Conservation (phyloP, 2,888 invertebrate species). For the Pterostichus madidus region DNA sequence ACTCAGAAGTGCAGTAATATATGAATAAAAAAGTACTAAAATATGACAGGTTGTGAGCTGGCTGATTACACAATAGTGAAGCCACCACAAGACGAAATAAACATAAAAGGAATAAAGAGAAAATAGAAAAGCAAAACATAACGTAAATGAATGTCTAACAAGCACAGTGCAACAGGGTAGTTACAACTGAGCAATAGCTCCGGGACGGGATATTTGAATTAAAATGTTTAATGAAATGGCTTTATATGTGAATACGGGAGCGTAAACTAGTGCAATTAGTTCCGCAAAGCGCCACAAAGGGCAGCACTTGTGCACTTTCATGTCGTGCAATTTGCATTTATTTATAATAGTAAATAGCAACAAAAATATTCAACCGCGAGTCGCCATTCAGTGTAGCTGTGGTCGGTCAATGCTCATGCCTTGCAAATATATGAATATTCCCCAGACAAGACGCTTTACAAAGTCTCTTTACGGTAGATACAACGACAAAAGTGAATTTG, state of each 20-base stretch:
- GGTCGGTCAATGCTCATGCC: neutral
- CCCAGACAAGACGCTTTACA: slow-evolving; percentile 15
- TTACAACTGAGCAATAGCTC: slow-evolving; percentile 8
- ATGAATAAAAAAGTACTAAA: neutral
- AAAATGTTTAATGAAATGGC: slow-evolving; percentile 65
- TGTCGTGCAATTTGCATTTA: slow-evolving; percentile 62
- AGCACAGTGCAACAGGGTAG: neutral
- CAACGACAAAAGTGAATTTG: slow-evolving; percentile 24
- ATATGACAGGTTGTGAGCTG: slow-evolving; percentile 1
- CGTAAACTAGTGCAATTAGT: slow-evolving; percentile 64
- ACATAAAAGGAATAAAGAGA: slow-evolving; percentile 26
- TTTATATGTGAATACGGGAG: slow-evolving; percentile 59
- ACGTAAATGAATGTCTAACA: slow-evolving; percentile 16
- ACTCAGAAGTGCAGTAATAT: no score
- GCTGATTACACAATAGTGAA: neutral
- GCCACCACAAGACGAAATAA: neutral
- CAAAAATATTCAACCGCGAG: slow-evolving; percentile 53
- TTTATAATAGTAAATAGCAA: slow-evolving; percentile 57
- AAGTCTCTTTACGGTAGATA: slow-evolving; percentile 3
- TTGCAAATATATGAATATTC: slow-evolving; percentile 37
- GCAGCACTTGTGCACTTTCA: slow-evolving; percentile 52
- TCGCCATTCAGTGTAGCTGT: slow-evolving; percentile 11
- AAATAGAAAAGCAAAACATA: neutral
- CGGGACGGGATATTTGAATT: slow-evolving; percentile 58
- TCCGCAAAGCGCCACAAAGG: slow-evolving; percentile 53